A percentile compares a stretch with the other conserved stretches of the same genome.
Evolutionary conservation across 2,113 vertebrate genomes (phyloP).

Genomic region (Apodemus sylvaticus): DNA sequence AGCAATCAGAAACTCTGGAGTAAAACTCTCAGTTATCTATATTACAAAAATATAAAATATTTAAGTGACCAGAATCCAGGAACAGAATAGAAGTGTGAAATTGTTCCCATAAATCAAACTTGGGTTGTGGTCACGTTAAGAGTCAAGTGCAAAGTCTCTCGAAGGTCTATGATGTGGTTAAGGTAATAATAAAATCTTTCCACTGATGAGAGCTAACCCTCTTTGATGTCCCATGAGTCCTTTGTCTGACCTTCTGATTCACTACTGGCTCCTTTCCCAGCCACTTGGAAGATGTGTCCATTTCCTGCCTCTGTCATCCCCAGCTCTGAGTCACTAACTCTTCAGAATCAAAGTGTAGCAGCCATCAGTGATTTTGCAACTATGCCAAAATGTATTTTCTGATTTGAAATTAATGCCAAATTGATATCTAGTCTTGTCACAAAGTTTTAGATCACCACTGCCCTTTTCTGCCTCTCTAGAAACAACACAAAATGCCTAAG

Average conservation of each 20-base stretch:
- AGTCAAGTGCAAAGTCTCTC: slow-evolving; percentile 39
- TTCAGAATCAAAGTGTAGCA: background rate
- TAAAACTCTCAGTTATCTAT: background rate
- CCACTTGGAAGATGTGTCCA: slow-evolving; percentile 6
- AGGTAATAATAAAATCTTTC: slow-evolving; percentile 37
- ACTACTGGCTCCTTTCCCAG: slow-evolving; percentile 46
- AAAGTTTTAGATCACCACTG: background rate
- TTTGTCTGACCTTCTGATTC: slow-evolving; percentile 27
- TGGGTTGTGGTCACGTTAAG: slow-evolving; percentile 45
- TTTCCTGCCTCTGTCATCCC: background rate
- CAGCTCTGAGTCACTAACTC: background rate
- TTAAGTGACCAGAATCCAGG: slow-evolving; percentile 26
- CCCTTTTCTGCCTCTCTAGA: background rate
- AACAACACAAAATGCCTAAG: background rate
- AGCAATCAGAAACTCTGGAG: background rate
- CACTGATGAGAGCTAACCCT: background rate
- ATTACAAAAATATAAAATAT: background rate
- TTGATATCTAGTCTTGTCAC: background rate
- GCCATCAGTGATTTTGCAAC: slow-evolving; percentile 16
- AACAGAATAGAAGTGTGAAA: slow-evolving; percentile 5
- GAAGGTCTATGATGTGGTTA: slow-evolving; percentile 5
- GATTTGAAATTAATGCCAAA: slow-evolving; percentile 39
- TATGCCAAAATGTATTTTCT: slow-evolving; percentile 26
- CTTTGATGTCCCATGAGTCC: background rate
- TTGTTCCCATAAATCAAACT: slow-evolving; percentile 17